Evolutionary conservation across 1,140 invertebrate species (phyloP).

Genomic region (Drosophila mojavensis): DNA sequence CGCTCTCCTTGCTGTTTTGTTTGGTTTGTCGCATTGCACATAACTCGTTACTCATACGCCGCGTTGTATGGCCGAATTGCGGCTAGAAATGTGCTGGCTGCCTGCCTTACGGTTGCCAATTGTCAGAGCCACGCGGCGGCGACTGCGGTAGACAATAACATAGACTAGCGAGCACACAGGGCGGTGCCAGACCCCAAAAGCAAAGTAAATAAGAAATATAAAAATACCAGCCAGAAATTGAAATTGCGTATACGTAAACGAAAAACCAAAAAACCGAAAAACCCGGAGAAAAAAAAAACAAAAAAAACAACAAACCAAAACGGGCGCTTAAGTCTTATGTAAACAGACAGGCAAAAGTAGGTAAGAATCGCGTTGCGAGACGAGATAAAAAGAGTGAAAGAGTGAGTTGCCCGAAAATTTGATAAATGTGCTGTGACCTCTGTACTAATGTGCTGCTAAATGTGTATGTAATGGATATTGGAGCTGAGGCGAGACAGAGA

Average conservation of each 20-base stretch:
- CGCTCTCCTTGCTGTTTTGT: conserved; percentile 17
- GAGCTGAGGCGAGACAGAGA: conserved; percentile 24
- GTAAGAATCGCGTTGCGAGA: conserved; percentile 52
- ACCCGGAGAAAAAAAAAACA: neutral
- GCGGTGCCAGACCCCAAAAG: conserved; percentile 29
- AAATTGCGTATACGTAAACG: conserved; percentile 56
- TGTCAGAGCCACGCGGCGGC: conserved; percentile 53
- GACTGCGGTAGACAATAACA: conserved; percentile 40
- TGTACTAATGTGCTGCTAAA: conserved; percentile 65
- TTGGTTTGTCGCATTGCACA: conserved; percentile 62
- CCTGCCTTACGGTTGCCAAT: conserved; percentile 58
- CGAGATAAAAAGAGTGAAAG: conserved; percentile 39
- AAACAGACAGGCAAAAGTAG: conserved; percentile 66
- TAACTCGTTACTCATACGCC: conserved; percentile 77
- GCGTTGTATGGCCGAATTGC: conserved; percentile 42
- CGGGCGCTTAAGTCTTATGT: conserved; percentile 45
- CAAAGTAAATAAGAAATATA: conserved; percentile 60
- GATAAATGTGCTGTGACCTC: conserved; percentile 64
- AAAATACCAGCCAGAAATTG: conserved; percentile 71
- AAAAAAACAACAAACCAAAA: neutral
- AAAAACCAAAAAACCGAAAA: conserved; percentile 6
- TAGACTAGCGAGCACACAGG: conserved; percentile 16
- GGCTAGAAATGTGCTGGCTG: conserved; percentile 52
- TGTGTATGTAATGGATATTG: conserved; percentile 40
- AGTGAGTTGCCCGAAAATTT: conserved; percentile 44